Evolutionary conservation across 2,797 vertebrate genomes (phyloP).

Genomic region (Falco novaeseelandiae): DNA sequence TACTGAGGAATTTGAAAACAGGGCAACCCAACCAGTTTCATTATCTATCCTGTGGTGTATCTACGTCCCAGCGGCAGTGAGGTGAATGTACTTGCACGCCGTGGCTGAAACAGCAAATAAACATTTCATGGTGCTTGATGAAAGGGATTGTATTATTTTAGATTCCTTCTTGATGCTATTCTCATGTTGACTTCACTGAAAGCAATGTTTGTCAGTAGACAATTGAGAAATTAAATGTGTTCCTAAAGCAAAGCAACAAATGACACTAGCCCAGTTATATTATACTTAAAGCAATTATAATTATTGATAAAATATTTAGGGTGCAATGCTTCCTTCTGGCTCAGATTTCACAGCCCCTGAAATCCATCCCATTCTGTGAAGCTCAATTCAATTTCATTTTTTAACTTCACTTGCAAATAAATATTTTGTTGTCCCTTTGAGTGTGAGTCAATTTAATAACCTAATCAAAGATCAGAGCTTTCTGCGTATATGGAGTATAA

Average conservation of each 20-base stretch:
- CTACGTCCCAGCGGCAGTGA: neutral
- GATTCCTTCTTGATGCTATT: neutral
- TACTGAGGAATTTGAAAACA: neutral
- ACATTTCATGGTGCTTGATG: neutral
- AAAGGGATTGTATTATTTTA: neutral
- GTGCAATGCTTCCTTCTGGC: neutral
- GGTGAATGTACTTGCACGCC: neutral
- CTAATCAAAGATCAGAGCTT: neutral
- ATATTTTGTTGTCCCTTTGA: neutral
- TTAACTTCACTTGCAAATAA: neutral
- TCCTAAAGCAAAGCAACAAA: neutral
- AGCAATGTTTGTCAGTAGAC: neutral
- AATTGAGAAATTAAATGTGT: neutral
- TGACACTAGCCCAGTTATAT: neutral
- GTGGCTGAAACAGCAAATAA: neutral
- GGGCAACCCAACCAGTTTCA: neutral
- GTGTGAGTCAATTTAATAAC: neutral
- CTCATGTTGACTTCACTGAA: neutral
- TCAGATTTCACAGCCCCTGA: neutral
- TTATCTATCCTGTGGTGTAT: neutral
- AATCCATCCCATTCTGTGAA: neutral
- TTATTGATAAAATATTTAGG: conserved; percentile 17
- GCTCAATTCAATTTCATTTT: neutral
- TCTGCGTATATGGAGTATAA: neutral
- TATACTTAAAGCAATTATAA: neutral